Evolutionary conservation across 1,140 invertebrate genomes (phyloP), one percentile per base, ranked within the genome.

Genomic region (Bombyx mandarina): DNA sequence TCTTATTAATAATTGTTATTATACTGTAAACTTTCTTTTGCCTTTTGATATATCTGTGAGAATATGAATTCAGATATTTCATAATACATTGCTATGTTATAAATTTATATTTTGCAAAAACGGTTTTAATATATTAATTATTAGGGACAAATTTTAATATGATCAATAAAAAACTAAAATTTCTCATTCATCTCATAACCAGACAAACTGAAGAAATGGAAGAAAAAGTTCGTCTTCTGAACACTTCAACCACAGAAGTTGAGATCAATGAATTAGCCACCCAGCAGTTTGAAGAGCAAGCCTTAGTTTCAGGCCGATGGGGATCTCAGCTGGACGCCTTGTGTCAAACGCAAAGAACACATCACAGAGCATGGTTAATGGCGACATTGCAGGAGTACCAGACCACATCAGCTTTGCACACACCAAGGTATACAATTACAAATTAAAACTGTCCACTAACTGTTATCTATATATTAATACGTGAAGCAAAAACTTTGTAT

Each of bases 131-230:
- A 35, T 0, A 35, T 35, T 35, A 35, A 18, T 18, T 18, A 18
- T n/a, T n/a, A 18, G 12, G 12, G 12, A 18, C 12, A 18, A 18
- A 18, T 18, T 18, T 18, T 18, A 18, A 18, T 0, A 18, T 18
- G 12, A 18, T 18, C 12, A 18, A 18, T 18, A 18, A 18, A 18
- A 18, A 18, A 18, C 12, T 18, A 18, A 18, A 0, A 18, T 35
- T 35, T 5, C 26, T 35, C 26, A 35, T 35, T 18, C 26, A 3
- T 2, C 26, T 35, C 26, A 35, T 35, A 35, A 35, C 50, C 12
- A 82, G 93, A 67, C 94, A 96, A 88, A 92, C 91, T 5, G 88
- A 92, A 67, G 94, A 96, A 88, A 95, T 96, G 93, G 90, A 93
- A 63, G 84, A 91, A 35, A 93, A 94, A 48, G 88, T 96, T 48